Conservation (phyloP, 1,140 invertebrate species). For the Sitodiplosis mosellana region DNA sequence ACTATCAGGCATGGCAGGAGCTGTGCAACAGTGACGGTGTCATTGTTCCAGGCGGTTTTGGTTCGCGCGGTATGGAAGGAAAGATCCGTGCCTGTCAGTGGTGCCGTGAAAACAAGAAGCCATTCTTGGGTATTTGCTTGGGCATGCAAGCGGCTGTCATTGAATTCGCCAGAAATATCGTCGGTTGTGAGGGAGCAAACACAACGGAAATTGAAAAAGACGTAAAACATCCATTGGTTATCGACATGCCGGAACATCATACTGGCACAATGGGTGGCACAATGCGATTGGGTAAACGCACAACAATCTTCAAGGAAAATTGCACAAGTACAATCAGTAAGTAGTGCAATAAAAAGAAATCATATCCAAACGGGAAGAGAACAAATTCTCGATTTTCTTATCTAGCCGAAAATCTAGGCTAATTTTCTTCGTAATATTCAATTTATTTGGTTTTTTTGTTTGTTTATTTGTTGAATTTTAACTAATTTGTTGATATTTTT, state of each 20-base stretch:
- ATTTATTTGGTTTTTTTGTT: no score
- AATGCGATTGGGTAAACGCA: conserved; percentile 88
- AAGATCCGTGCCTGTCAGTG: conserved; percentile 88
- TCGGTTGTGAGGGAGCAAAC: conserved; percentile 49
- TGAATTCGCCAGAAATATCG: conserved; percentile 84
- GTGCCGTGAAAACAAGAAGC: conserved; percentile 77
- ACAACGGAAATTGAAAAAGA: conserved; percentile 69
- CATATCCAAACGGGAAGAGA: no score
- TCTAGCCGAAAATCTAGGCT: no score
- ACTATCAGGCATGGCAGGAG: conserved; percentile 86
- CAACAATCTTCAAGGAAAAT: conserved; percentile 53
- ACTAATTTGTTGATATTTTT: no score
- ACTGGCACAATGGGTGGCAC: conserved; percentile 87
- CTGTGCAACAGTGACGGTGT: conserved; percentile 83
- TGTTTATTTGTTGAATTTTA: no score
- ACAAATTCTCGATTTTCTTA: no score
- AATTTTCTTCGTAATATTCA: no score
- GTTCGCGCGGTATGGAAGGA: conserved; percentile 85
- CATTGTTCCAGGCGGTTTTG: conserved; percentile 95
- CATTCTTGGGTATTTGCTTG: conserved; percentile 90
- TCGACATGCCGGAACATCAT: conserved; percentile 99
- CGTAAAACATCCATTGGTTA: conserved; percentile 62
- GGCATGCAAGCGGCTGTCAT: conserved; percentile 94
- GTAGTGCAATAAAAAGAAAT: no score
- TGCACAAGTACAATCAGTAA: conserved; percentile 49